A percentile compares a stretch with the other conserved stretches of the same genome.
These are phyloP conservation scores for Dinoponera quadriceps DNA, from an alignment of 1,140 invertebrate species.

Conservation along the genomic window DNA sequence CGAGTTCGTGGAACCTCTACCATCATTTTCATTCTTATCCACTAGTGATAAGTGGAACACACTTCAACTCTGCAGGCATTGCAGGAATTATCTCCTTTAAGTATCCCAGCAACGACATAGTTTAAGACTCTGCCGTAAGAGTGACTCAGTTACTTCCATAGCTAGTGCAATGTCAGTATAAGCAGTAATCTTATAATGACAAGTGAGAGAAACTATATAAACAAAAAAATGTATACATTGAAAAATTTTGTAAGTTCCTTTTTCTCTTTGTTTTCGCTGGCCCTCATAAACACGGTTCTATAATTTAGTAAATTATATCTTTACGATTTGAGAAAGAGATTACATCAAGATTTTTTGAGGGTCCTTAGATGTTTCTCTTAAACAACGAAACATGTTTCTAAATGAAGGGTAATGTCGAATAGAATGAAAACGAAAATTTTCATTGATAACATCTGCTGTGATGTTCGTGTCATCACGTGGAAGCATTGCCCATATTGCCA, in stretches of 20 bases:
- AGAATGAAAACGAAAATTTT: not conserved
- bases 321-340: not conserved
- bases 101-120: conserved; percentile 72
- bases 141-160: conserved; percentile 76
- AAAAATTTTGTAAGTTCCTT: too few relatives aligned
- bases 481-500: not conserved
- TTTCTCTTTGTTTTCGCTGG: too few relatives aligned
- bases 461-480: not conserved
- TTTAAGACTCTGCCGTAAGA: conserved; percentile 81
- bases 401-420: not conserved
- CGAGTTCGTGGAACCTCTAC: too few relatives aligned
- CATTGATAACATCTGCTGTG: not conserved
- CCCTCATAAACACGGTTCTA: too few relatives aligned
- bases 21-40: not conserved
- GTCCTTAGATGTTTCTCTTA: not conserved
- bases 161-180: not conserved
- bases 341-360: not conserved
- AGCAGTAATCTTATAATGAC: too few relatives aligned
- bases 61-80: conserved; percentile 50
- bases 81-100: conserved; percentile 69
- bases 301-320: too few relatives aligned
- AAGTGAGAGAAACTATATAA: too few relatives aligned
- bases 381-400: not conserved
- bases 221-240: too few relatives aligned
- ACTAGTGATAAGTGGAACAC: conserved; percentile 42